Evolutionary conservation across 2,113 vertebrate genomes (phyloP).

Genomic region (Spea multiplicata): DNA sequence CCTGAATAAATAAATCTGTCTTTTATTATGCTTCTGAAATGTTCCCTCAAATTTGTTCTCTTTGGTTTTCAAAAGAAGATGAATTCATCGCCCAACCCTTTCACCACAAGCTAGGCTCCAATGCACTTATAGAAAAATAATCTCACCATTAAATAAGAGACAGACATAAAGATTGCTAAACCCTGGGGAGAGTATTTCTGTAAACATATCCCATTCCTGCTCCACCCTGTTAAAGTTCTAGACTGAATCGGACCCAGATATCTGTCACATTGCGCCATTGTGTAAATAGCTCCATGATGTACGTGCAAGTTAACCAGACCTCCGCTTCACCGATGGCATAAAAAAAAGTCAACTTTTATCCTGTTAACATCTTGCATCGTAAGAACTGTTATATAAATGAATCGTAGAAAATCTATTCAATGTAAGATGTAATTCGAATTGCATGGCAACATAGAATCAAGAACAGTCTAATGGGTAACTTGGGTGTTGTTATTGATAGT

Average conservation of each 20-base stretch:
- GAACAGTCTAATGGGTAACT: too few relatives aligned
- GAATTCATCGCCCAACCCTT: constrained; percentile 14
- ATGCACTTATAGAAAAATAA: constrained; percentile 33
- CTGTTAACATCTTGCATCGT: too few relatives aligned
- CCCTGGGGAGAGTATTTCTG: constrained; percentile 25
- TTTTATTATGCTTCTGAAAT: not conserved
- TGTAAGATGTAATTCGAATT: too few relatives aligned
- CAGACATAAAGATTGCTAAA: constrained; percentile 27
- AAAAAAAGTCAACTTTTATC: too few relatives aligned
- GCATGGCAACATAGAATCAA: too few relatives aligned
- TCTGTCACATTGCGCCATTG: not conserved
- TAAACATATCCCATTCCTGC: constrained; percentile 28
- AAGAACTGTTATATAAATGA: too few relatives aligned
- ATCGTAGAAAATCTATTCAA: too few relatives aligned
- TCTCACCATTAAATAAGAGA: constrained; percentile 28
- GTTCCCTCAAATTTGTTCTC: constrained; percentile 1
- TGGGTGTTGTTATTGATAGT: too few relatives aligned
- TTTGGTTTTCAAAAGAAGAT: not conserved
- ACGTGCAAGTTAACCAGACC: not conserved
- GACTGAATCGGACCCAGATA: constrained; percentile 3
- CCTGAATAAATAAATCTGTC: not conserved
- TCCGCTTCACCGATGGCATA: not conserved
- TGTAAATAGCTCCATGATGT: not conserved
- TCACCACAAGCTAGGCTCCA: constrained; percentile 31
- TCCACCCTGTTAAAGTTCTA: constrained; percentile 18